Evolutionary conservation across 2,797 vertebrate species (phyloP).

Genomic region (Tinamus major): DNA sequence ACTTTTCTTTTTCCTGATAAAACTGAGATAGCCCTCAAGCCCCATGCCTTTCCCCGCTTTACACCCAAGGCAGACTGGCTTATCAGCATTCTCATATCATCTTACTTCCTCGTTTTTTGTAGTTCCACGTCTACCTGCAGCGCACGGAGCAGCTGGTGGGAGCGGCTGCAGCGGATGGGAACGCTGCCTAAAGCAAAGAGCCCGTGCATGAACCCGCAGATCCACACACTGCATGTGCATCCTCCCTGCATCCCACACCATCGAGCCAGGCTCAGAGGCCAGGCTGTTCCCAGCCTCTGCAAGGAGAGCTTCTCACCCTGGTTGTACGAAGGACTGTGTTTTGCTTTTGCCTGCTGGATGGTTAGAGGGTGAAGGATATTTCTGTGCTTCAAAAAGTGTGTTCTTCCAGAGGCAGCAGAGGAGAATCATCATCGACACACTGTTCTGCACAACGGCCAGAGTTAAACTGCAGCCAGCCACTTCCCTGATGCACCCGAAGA

Average conservation of each 20-base stretch:
- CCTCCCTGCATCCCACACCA: not conserved
- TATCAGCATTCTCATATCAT: not conserved
- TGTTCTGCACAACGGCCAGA: not conserved
- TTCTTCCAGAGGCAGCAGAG: not conserved
- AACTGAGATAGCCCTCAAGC: not conserved
- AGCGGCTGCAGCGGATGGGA: not conserved
- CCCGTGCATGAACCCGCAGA: not conserved
- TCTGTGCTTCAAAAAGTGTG: not conserved
- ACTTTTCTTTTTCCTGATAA: not conserved
- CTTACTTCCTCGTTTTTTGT: not conserved
- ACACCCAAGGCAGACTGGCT: not conserved
- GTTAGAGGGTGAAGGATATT: not conserved
- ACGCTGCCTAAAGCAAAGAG: not conserved
- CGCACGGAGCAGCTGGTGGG: not conserved
- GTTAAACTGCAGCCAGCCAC: not conserved
- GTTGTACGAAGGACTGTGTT: not conserved
- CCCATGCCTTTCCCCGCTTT: too few species aligned
- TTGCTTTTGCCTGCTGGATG: not conserved
- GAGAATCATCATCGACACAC: accelerated
- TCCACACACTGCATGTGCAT: too few species aligned
- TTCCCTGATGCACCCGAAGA: not conserved
- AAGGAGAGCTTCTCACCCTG: not conserved
- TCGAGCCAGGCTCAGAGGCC: not conserved
- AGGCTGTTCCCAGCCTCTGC: not conserved
- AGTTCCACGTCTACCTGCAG: too few species aligned